Evolutionary conservation across 2,797 vertebrate genomes (phyloP), one percentile per base, ranked within the genome.

Genomic region (Anguilla marmorata): DNA sequence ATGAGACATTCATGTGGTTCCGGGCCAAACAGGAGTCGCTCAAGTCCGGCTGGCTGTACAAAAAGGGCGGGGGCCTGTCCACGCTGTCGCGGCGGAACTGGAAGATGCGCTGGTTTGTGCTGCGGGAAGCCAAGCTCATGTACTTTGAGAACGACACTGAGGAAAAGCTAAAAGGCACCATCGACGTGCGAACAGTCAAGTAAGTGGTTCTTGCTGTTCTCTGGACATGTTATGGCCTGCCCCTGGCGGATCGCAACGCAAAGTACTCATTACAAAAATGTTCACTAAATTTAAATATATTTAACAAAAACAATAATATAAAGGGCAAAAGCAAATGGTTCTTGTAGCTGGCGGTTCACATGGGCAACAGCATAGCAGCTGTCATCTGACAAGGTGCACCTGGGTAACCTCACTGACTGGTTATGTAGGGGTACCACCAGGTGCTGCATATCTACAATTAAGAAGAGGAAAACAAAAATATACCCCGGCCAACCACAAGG

Each of bases 1-100:
- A 98, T 0, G 98, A 98, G 90, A 98, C 97, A 48, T 98, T 98
- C 93, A 98, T 98, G 97, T 98, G 98, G 98, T 98, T 97, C 92
- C 95, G 98, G 76, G 97, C 98, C 84, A 98, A 98, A 90, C 98
- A 98, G 93, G 97, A 98, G 90, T 97, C 97, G 0, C 91, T 98
- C 45, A 98, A 98, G 91, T 97, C 96, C 0, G 97, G 98, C 85
- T 98, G 98, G 98, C 96, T 98, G 9, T 98, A 98, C 91, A 98
- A 98, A 91, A 98, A 98, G 85, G 98, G 98, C 0, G 97, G 98
- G 0, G 97, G 98, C 0, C 96, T 97, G 96, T 98, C 97, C 52
- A 98, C 98, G 0, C 93, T 98, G 58, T 98, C 97, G 0, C 95
- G 98, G 0, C 96, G 98, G 88, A 98, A 98, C 96, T 98, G 98